Evolutionary conservation across 2,888 invertebrate genomes (phyloP).

Genomic region (Rhamphomyia laevipes): DNA sequence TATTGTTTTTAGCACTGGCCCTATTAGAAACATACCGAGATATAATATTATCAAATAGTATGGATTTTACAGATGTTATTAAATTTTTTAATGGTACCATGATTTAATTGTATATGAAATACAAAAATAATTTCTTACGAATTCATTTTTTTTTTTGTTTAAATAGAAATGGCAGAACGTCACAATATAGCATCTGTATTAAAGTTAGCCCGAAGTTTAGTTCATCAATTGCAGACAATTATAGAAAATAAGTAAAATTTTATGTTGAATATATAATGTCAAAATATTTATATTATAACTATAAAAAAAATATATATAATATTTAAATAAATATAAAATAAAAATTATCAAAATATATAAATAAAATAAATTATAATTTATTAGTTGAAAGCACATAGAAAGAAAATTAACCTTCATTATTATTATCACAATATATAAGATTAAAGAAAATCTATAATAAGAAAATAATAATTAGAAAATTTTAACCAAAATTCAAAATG

Average conservation of each 20-base stretch:
- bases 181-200: conserved; percentile 79
- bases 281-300: too few species aligned
- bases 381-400: too few species aligned
- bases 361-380: too few species aligned
- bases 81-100: conserved; percentile 87
- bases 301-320: neutral
- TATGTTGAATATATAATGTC: too few species aligned
- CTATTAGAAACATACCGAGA: conserved; percentile 86
- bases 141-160: too few species aligned
- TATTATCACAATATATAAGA: too few species aligned
- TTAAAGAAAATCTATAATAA: too few species aligned
- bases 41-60: conserved; percentile 86
- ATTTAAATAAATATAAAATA: too few species aligned
- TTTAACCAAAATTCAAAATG: too few species aligned
- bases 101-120: neutral
- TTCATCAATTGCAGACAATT: conserved; percentile 77
- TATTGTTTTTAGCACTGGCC: conserved; percentile 84
- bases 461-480: too few species aligned
- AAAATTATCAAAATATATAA: too few species aligned
- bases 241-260: conserved; percentile 74
- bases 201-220: conserved; percentile 72
- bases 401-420: too few species aligned
- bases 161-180: conserved; percentile 93
- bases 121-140: conserved; percentile 20
- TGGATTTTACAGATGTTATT: conserved; percentile 98